A percentile compares a stretch with the other conserved stretches of the same genome.
Conservation (phyloP, 1,140 invertebrate genomes). For the Lasioglossum baleicum region DNA sequence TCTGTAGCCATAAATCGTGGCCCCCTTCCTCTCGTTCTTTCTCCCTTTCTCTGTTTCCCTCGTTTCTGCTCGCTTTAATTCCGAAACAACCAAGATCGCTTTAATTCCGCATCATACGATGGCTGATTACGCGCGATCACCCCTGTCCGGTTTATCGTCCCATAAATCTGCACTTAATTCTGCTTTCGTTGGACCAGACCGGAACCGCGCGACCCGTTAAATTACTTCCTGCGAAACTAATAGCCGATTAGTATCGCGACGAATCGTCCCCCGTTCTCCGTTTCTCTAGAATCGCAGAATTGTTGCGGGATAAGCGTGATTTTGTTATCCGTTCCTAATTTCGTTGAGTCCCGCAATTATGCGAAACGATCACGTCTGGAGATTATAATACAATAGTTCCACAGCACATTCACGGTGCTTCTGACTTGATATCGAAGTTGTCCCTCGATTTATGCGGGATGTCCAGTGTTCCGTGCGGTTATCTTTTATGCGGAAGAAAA, state of each 20-base stretch:
- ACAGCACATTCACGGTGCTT: too few relatives aligned
- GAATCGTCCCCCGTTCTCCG: neutral
- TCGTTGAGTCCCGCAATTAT: neutral
- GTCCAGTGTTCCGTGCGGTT: too few relatives aligned
- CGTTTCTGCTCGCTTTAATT: slow-evolving; percentile 18
- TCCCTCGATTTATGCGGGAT: too few relatives aligned
- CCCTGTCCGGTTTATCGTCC: slow-evolving; percentile 3
- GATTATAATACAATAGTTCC: neutral
- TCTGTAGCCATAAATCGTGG: slow-evolving; percentile 9
- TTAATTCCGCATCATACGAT: slow-evolving; percentile 20
- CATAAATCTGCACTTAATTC: slow-evolving; percentile 37
- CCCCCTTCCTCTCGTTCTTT: neutral
- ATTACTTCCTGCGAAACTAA: slow-evolving; percentile 25
- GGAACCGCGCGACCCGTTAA: neutral
- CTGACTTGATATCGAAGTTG: too few relatives aligned
- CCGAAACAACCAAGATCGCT: neutral
- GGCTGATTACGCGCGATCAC: slow-evolving; percentile 28
- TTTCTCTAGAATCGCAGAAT: neutral
- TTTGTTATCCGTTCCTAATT: neutral
- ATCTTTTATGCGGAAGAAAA: too few relatives aligned
- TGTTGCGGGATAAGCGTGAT: neutral
- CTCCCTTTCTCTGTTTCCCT: too few relatives aligned
- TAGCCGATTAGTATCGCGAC: slow-evolving; percentile 26
- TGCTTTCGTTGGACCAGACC: slow-evolving; percentile 13
- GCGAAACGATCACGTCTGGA: too few relatives aligned